Evolutionary conservation across 2,797 vertebrate genomes (phyloP).

Genomic region (Sebastes vulpes): DNA sequence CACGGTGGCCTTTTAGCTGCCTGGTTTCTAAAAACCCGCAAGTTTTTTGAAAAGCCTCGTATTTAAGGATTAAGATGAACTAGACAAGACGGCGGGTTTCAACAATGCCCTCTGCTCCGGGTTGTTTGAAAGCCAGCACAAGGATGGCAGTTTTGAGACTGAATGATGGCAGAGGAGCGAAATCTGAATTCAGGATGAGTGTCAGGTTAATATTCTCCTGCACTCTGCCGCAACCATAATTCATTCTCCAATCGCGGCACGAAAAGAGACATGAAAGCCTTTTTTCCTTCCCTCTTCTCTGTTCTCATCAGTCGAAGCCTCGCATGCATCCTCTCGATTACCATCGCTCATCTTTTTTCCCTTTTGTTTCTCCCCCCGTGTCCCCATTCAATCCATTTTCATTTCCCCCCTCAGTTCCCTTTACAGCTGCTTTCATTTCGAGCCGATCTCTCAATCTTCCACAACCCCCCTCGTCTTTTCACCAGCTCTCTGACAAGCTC

Average conservation of each 20-base stretch:
- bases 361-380: constrained; percentile 73
- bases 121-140: constrained; percentile 40
- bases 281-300: constrained; percentile 59
- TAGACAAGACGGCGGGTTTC: constrained; percentile 22
- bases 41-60: constrained; percentile 10
- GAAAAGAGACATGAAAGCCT: constrained; percentile 70
- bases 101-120: constrained; percentile 38
- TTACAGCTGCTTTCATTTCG: constrained; percentile 78
- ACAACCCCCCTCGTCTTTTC: constrained; percentile 53
- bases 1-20: constrained; percentile 1
- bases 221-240: constrained; percentile 55
- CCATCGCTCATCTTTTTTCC: constrained; percentile 74
- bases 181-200: constrained; percentile 69
- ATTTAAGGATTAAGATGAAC: constrained; percentile 45
- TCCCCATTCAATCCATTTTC: constrained; percentile 79
- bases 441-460: constrained; percentile 74
- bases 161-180: constrained; percentile 26
- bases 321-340: constrained; percentile 73
- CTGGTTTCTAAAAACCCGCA: neutral
- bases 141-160: constrained; percentile 21
- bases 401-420: constrained; percentile 73
- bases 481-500: constrained; percentile 51
- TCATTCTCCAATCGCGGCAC: constrained; percentile 57
- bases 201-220: constrained; percentile 69
- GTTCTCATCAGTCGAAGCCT: constrained; percentile 62